These are phyloP conservation scores for Benthosema pterotum DNA, from an alignment of 2,797 vertebrate genomes.

Conservation along the genomic window DNA sequence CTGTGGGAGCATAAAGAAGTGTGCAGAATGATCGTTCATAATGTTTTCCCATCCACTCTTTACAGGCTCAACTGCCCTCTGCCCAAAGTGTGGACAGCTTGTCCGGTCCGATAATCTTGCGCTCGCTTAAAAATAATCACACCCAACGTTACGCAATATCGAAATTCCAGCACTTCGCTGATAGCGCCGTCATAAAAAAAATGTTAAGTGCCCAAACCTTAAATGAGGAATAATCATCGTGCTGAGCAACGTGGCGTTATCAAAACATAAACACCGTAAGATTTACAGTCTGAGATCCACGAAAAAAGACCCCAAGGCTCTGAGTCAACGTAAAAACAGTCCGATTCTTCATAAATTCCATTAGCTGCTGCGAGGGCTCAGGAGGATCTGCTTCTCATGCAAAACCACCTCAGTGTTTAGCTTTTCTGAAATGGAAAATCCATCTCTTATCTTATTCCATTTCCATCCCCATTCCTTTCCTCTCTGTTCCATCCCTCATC, in stretches of 20 bases:
- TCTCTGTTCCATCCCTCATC: conserved; percentile 4
- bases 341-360: conserved; percentile 59
- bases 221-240: conserved; percentile 8
- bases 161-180: not conserved
- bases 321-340: conserved; percentile 24
- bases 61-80: not conserved
- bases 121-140: not conserved
- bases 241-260: conserved; percentile 29
- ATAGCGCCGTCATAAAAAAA: not conserved
- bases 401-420: conserved; percentile 54
- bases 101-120: not conserved
- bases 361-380: conserved; percentile 21
- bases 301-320: conserved; percentile 24
- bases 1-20: no score
- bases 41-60: not conserved
- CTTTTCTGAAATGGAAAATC: conserved; percentile 60
- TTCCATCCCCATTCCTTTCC: conserved; percentile 9
- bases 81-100: not conserved
- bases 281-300: conserved; percentile 25
- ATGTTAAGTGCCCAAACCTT: conserved; percentile 4
- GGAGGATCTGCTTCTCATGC: conserved; percentile 35
- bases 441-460: conserved; percentile 49
- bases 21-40: not conserved
- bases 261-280: conserved; percentile 19
- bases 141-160: conserved; percentile 9